phyloP scores from a whole-genome alignment of 2,797 vertebrate species.

The Crocodylus rhombifer region DNA sequence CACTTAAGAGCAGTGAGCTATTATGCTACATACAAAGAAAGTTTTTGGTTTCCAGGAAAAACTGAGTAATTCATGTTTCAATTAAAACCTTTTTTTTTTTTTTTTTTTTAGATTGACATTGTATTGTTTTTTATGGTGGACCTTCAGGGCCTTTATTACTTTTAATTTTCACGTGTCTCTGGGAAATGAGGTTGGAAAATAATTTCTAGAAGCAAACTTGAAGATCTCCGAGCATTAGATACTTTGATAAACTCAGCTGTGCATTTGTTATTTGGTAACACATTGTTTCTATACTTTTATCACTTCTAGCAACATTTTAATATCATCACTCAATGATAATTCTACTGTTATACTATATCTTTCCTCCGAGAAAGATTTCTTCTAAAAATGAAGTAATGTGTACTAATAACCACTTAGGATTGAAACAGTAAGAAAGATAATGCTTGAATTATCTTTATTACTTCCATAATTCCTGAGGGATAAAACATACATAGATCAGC shows the following conservation, averaged over 20 bases:
- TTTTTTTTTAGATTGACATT: too few relatives aligned
- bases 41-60: too few relatives aligned
- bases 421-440: not conserved
- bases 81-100: too few relatives aligned
- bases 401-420: not conserved
- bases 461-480: not conserved
- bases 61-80: too few relatives aligned
- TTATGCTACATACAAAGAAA: too few relatives aligned
- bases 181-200: too few relatives aligned
- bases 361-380: not conserved
- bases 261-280: not conserved
- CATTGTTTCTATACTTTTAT: not conserved
- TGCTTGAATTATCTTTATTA: not conserved
- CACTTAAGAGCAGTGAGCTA: too few relatives aligned
- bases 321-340: not conserved
- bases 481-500: not conserved
- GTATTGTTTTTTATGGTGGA: not conserved
- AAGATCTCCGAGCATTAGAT: not conserved
- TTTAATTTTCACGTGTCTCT: constrained; percentile 7
- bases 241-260: not conserved
- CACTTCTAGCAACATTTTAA: not conserved
- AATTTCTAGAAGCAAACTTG: not conserved
- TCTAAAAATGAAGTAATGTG: not conserved
- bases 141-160: not conserved
- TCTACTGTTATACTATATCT: rapidly evolving